Base-by-base conservation (phyloP, 2,888 invertebrate species). In the Lasiommata megera region DNA sequence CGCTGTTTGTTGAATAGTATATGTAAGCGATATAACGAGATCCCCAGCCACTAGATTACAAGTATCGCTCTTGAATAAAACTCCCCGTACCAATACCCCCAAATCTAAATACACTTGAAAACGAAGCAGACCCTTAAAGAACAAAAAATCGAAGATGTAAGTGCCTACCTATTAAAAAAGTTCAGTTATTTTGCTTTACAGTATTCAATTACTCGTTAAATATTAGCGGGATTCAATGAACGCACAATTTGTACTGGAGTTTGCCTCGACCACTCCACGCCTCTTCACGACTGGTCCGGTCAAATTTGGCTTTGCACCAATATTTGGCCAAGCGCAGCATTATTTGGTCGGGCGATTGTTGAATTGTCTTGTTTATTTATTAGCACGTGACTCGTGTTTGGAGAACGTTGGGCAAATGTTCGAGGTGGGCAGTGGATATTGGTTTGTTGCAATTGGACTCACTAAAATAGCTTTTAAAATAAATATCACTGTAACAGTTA, bases 121-220 rank as follows among this genome's bases (percentile, higher is more conserved):
- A 52, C 8, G n/a, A 34, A 53, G 11, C 17, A 36, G 53, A 36
- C 36, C 43, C 23, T 36, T 14, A 41, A 53, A 53, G 6, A 43
- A 36, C 43, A 53, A 9, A 38, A 23, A 53, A n/a, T 8, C 17
- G 34, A 36, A 48, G 11, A 17, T 34, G 37, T 29, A 17, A 17
- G 17, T 31, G 28, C 11, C 12, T 9, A 28, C n/a, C n/a, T n/a
- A n/a, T 11, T 43, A 50, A 38, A 36, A 48, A 50, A 51, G 37
- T 47, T 52, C 52, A 23, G 52, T 38, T 38, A 53, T 53, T 40
- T 47, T 47, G 43, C 51, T 9, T 51, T 38, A 8, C 44, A 14
- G 18, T 52, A 40, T 58, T 65, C 58, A 53, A 66, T 65, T 62
- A 64, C 63, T 60, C 7, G 41, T 34, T 51, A 66, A 67, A 67